Evolutionary conservation across 53 echinoderm and acorn worm genomes (phyloP).

Genomic region (Actinopyga echinites): DNA sequence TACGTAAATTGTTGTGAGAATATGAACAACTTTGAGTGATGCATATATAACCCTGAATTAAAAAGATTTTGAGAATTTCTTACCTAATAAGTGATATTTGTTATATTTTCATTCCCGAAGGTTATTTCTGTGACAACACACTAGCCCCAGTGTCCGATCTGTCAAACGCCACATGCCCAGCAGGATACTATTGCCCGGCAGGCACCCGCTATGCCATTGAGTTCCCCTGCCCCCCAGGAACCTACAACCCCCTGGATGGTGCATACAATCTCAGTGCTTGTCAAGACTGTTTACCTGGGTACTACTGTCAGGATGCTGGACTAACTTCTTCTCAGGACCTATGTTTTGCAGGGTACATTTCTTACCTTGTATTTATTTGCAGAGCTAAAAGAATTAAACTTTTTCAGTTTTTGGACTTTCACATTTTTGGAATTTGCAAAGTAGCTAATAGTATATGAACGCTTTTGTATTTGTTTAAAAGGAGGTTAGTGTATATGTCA

Average conservation of each 20-base stretch:
- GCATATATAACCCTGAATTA: too few species aligned
- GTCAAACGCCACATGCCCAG: slow-evolving; percentile 74
- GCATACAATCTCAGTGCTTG: slow-evolving; percentile 72
- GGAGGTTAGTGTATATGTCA: too few species aligned
- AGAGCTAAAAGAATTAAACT: not conserved
- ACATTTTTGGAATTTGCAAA: not conserved
- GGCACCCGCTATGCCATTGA: slow-evolving; percentile 81
- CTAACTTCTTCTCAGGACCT: slow-evolving; percentile 68
- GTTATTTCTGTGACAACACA: slow-evolving; percentile 97
- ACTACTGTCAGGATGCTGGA: slow-evolving; percentile 79
- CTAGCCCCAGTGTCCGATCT: slow-evolving; percentile 75
- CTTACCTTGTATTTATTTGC: not conserved
- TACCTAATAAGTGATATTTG: not conserved
- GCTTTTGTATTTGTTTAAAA: not conserved
- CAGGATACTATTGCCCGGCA: slow-evolving; percentile 87
- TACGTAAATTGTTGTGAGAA: too few species aligned
- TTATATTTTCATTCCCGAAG: slow-evolving; percentile 23
- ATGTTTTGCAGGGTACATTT: slow-evolving; percentile 88
- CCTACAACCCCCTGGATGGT: slow-evolving; percentile 79
- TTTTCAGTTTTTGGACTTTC: not conserved
- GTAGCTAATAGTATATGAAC: not conserved
- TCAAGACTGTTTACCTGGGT: slow-evolving; percentile 71
- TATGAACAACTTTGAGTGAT: too few species aligned
- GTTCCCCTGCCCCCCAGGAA: slow-evolving; percentile 85
- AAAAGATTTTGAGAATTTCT: not conserved